Conservation (phyloP, 2,888 invertebrate species). For the Sceliomorpha sp. region DNA sequence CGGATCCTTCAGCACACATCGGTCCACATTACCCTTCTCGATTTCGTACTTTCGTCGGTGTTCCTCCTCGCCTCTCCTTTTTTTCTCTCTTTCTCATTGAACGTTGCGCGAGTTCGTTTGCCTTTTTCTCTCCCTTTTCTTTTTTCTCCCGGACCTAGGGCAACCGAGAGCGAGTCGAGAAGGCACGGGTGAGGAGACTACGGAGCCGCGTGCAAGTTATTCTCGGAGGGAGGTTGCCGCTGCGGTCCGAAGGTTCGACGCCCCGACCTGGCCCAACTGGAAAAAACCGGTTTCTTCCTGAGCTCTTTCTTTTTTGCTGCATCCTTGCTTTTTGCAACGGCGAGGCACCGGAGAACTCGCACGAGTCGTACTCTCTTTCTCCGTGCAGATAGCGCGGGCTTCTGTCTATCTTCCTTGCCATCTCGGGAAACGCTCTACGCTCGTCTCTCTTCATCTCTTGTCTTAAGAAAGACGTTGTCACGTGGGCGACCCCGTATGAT, state of each 20-base stretch:
- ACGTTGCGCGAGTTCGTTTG: slow-evolving; percentile 48
- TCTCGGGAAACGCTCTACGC: slow-evolving; percentile 12
- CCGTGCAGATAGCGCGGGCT: not conserved
- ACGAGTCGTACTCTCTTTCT: slow-evolving; percentile 51
- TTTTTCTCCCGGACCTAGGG: slow-evolving; percentile 77
- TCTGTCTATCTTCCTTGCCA: slow-evolving; percentile 30
- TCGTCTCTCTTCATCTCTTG: slow-evolving; percentile 40
- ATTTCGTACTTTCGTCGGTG: slow-evolving; percentile 9
- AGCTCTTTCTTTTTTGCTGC: slow-evolving; percentile 75
- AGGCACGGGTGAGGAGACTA: slow-evolving; percentile 50
- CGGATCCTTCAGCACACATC: not conserved
- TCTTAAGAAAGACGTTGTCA: slow-evolving; percentile 63
- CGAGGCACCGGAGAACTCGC: slow-evolving; percentile 48
- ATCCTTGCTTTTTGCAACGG: slow-evolving; percentile 77
- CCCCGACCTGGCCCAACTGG: slow-evolving; percentile 81
- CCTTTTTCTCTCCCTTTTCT: slow-evolving; percentile 54
- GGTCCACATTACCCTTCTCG: not conserved
- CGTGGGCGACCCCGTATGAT: slow-evolving; percentile 74
- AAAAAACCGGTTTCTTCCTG: slow-evolving; percentile 80
- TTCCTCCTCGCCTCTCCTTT: slow-evolving; percentile 18
- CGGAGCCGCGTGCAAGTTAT: slow-evolving; percentile 76
- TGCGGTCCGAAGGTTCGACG: slow-evolving; percentile 79
- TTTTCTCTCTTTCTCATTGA: slow-evolving; percentile 32
- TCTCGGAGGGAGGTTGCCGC: slow-evolving; percentile 76
- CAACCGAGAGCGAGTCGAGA: slow-evolving; percentile 68